A percentile compares a stretch with the other conserved stretches of the same genome.
These are phyloP conservation scores for Capitulum mitella DNA, from an alignment of 2,888 invertebrate genomes.

Conservation along the genomic window DNA sequence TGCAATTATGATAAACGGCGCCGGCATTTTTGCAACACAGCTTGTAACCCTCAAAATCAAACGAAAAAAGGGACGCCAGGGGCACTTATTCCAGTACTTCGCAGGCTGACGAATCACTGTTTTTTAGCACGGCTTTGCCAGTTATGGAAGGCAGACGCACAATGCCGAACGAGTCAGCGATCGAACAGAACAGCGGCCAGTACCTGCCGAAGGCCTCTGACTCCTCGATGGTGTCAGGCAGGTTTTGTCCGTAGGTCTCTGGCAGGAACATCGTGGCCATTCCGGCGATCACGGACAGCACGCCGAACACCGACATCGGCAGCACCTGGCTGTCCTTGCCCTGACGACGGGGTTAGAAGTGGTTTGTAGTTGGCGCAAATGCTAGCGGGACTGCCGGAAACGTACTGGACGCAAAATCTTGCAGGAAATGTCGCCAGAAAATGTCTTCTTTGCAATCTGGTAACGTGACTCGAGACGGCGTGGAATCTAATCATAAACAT, in stretches of 20 bases:
- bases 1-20: no score
- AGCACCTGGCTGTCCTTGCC: not conserved
- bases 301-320: conserved; percentile 10
- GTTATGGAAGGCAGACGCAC: no score
- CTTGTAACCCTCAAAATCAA: not conserved
- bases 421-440: not conserved
- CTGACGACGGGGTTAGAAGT: not conserved
- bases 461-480: no score
- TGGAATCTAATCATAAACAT: no score
- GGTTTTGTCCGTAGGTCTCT: not conserved
- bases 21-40: not conserved
- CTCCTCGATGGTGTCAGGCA: not conserved
- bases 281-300: not conserved
- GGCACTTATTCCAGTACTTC: no score
- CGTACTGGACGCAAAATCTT: not conserved
- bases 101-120: no score
- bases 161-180: no score
- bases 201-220: not conserved
- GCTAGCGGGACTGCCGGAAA: no score
- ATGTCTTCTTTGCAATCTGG: not conserved
- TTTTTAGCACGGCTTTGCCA: not conserved
- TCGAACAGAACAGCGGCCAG: no score
- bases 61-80: no score
- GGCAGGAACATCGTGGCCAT: not conserved
- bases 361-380: no score